Evolutionary conservation across 2,113 vertebrate genomes (phyloP).

Genomic region (Ptilorrhoa leucosticta): DNA sequence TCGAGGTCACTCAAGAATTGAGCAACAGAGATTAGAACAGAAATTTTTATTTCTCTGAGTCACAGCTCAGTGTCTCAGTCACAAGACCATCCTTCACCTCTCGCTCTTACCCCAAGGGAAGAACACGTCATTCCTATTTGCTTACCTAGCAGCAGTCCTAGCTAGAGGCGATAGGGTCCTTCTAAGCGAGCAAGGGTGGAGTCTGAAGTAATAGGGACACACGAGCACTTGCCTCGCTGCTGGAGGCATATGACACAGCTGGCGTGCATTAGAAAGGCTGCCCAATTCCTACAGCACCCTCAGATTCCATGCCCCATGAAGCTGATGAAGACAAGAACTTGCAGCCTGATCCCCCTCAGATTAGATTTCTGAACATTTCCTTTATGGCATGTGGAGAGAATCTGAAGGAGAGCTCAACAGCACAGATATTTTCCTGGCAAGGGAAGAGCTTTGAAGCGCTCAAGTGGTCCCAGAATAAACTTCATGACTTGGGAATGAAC

Average conservation of each 20-base stretch:
- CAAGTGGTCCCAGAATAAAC: slow-evolving; percentile 59
- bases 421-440: slow-evolving; percentile 58
- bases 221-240: background rate
- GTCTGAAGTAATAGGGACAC: background rate
- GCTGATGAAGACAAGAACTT: background rate
- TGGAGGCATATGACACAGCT: background rate
- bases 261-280: background rate
- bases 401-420: slow-evolving; percentile 43
- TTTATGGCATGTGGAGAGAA: slow-evolving; percentile 46
- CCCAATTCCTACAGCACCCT: background rate
- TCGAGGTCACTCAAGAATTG: slow-evolving; percentile 18
- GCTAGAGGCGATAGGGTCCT: background rate
- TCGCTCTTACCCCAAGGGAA: background rate
- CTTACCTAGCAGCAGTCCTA: background rate
- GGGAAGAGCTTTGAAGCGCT: slow-evolving; percentile 35
- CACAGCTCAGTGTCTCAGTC: background rate
- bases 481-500: slow-evolving; percentile 55
- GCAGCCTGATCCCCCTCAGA: background rate
- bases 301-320: background rate
- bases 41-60: slow-evolving; percentile 12
- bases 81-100: background rate
- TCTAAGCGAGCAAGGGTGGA: background rate
- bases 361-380: slow-evolving; percentile 48
- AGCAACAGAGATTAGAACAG: background rate
- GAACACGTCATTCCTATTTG: background rate